These are phyloP conservation scores for Galerucella nymphaeae DNA, from an alignment of 2,888 invertebrate species.

Conservation along the genomic window DNA sequence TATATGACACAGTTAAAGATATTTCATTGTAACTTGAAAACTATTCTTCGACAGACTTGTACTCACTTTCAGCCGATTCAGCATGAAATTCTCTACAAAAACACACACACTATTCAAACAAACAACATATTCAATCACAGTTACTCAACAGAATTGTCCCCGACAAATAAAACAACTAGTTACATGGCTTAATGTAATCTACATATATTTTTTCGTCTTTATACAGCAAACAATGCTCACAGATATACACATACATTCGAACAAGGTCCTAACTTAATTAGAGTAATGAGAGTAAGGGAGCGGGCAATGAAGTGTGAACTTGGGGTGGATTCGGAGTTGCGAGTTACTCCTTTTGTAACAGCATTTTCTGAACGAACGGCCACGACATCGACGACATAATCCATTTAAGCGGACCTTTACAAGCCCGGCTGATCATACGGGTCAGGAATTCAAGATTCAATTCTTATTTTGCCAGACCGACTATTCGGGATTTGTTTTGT, in stretches of 20 bases:
- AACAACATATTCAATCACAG: slow-evolving; percentile 8
- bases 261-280: slow-evolving; percentile 59
- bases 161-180: slow-evolving; percentile 17
- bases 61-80: no score
- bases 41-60: no score
- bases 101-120: background rate
- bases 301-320: slow-evolving; percentile 59
- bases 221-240: slow-evolving; percentile 32
- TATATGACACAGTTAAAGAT: no score
- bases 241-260: slow-evolving; percentile 34
- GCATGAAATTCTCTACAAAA: no score
- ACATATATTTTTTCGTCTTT: slow-evolving; percentile 28
- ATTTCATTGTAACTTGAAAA: no score
- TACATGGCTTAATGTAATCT: slow-evolving; percentile 22
- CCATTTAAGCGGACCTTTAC: slow-evolving; percentile 63
- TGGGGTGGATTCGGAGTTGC: slow-evolving; percentile 53
- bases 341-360: slow-evolving; percentile 57
- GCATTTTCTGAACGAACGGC: slow-evolving; percentile 63
- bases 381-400: slow-evolving; percentile 60
- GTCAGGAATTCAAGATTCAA: slow-evolving; percentile 45
- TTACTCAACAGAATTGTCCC: slow-evolving; percentile 22
- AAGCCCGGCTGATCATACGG: slow-evolving; percentile 60
- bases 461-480: background rate
- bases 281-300: slow-evolving; percentile 55
- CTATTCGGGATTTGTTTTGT: background rate